Conservation (phyloP, 1,140 invertebrate species). For the Sarcophaga bullata region DNA sequence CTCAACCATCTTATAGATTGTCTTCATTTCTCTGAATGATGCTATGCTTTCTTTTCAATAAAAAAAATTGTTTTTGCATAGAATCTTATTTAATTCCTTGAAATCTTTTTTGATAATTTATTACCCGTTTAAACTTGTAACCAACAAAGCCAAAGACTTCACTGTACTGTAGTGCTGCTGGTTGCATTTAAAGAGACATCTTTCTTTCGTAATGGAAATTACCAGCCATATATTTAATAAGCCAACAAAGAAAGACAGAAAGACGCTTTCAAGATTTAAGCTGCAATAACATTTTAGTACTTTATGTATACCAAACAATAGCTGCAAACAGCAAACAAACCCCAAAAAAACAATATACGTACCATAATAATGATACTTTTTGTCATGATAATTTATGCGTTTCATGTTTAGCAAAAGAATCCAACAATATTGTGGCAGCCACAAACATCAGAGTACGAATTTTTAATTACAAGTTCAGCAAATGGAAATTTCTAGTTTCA, state of each 20-base stretch:
- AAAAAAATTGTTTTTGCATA: background rate
- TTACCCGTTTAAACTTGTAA: background rate
- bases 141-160: constrained; percentile 3
- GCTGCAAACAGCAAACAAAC: background rate
- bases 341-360: background rate
- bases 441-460: background rate
- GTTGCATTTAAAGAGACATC: background rate
- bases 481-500: constrained; percentile 30
- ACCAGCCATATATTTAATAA: constrained; percentile 6
- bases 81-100: constrained; percentile 28
- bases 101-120: constrained; percentile 36
- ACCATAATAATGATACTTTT: constrained; percentile 10
- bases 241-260: background rate
- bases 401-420: background rate
- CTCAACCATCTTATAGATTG: background rate
- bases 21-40: background rate
- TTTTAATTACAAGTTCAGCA: background rate
- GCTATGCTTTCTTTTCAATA: background rate
- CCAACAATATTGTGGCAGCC: constrained; percentile 11
- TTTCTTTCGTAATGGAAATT: background rate
- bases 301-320: background rate
- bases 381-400: constrained; percentile 30
- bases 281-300: background rate
- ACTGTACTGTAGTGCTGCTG: too few species aligned
- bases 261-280: constrained; percentile 20